These are phyloP conservation scores for Dermatophagoides farinae DNA, from an alignment of 1,140 invertebrate genomes.

Conservation along the genomic window DNA sequence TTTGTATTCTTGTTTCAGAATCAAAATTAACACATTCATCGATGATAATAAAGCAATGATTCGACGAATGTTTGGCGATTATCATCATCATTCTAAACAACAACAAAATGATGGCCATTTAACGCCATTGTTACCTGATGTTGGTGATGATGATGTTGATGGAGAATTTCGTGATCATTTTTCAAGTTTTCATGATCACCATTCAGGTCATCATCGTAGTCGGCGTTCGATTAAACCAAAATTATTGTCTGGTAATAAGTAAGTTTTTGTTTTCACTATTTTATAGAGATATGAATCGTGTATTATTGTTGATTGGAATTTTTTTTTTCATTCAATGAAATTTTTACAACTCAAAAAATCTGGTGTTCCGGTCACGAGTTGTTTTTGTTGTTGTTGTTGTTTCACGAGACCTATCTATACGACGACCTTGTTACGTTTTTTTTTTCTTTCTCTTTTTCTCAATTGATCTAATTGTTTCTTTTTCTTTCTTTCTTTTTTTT, in stretches of 20 bases:
- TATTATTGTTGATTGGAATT: too few species aligned
- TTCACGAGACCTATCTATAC: too few species aligned
- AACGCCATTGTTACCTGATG: too few species aligned
- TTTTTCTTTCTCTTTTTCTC: too few species aligned
- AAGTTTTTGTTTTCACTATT: background rate
- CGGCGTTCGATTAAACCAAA: background rate
- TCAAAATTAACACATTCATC: constrained; percentile 68
- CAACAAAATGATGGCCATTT: background rate
- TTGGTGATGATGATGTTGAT: background rate
- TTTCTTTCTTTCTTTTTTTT: background rate
- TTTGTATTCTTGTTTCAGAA: constrained; percentile 35
- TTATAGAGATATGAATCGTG: too few species aligned
- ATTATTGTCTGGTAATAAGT: background rate
- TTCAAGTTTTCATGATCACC: background rate
- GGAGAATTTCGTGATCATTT: background rate
- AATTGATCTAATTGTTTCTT: too few species aligned
- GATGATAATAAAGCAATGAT: constrained; percentile 81
- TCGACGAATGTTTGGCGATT: constrained; percentile 52
- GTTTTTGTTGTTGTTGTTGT: too few species aligned
- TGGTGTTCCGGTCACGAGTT: too few species aligned
- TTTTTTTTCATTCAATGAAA: too few species aligned
- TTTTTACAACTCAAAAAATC: too few species aligned
- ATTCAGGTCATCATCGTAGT: background rate
- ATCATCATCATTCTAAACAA: background rate
- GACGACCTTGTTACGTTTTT: too few species aligned